Conservation (phyloP, 2,888 invertebrate genomes). For the Napeogenes inachia region DNA sequence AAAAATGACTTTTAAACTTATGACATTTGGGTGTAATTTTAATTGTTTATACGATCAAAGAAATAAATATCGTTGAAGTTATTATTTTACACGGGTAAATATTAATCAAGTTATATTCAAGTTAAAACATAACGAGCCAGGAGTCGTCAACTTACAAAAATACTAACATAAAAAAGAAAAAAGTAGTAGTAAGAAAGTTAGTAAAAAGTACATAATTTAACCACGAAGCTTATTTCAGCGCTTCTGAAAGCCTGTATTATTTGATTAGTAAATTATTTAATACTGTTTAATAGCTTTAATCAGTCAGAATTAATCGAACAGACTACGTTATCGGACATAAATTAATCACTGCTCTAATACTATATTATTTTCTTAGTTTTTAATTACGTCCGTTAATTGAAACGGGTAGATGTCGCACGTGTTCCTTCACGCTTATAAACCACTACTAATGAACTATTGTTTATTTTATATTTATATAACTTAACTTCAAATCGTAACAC, state of each 20-base stretch:
- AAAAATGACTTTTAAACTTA: not conserved
- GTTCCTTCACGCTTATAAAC: constrained; percentile 35
- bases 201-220: no score
- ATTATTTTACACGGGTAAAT: not conserved
- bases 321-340: constrained; percentile 67
- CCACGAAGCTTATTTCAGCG: no score
- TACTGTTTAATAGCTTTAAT: no score
- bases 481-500: not conserved
- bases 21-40: not conserved
- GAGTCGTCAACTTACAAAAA: no score
- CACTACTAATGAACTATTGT: constrained; percentile 32
- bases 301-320: constrained; percentile 60
- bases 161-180: no score
- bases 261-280: no score
- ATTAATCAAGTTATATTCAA: not conserved
- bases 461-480: constrained; percentile 27
- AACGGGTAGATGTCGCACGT: constrained; percentile 45
- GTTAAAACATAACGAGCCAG: no score
- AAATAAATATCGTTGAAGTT: not conserved
- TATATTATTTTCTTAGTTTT: constrained; percentile 63
- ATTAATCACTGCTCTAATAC: constrained; percentile 67
- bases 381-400: constrained; percentile 74
- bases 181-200: no score
- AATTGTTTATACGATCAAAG: not conserved
- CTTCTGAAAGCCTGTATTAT: no score